A percentile compares a stretch with the other conserved stretches of the same genome.
These are phyloP conservation scores for Aquatica leii DNA, from an alignment of 2,888 invertebrate genomes.

Conservation along the genomic window DNA sequence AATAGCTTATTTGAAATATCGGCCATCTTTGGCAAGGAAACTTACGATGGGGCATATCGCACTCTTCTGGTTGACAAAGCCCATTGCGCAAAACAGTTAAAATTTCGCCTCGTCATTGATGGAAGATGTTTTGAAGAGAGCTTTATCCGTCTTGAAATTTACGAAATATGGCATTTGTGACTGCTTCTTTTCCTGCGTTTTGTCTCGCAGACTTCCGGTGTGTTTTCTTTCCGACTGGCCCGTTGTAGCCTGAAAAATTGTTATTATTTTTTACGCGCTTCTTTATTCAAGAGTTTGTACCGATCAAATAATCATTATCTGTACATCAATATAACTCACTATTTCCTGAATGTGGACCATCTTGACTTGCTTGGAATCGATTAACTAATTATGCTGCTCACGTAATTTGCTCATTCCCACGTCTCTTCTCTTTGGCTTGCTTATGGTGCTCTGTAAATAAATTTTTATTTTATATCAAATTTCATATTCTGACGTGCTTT, in stretches of 20 bases:
- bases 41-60: slow-evolving; percentile 1
- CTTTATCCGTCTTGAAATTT: neutral
- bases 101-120: no score
- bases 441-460: neutral
- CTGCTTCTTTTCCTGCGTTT: slow-evolving; percentile 4
- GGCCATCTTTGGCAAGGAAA: neutral
- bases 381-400: neutral
- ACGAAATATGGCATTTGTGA: slow-evolving; percentile 1
- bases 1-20: no score
- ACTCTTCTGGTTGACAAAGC: no score
- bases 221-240: neutral
- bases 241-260: slow-evolving; percentile 1
- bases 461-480: neutral
- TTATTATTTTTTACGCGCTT: slow-evolving; percentile 2
- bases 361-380: neutral
- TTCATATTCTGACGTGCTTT: no score
- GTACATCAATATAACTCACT: slow-evolving; percentile 2
- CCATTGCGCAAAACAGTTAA: slow-evolving; percentile 3
- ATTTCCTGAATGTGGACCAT: slow-evolving; percentile 2
- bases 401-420: neutral
- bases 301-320: slow-evolving; percentile 1
- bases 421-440: slow-evolving; percentile 4
- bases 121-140: no score
- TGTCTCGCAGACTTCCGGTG: neutral
- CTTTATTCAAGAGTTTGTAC: neutral